Evolutionary conservation across 2,888 invertebrate genomes (phyloP).

Genomic region (Lamellibrachia columna): DNA sequence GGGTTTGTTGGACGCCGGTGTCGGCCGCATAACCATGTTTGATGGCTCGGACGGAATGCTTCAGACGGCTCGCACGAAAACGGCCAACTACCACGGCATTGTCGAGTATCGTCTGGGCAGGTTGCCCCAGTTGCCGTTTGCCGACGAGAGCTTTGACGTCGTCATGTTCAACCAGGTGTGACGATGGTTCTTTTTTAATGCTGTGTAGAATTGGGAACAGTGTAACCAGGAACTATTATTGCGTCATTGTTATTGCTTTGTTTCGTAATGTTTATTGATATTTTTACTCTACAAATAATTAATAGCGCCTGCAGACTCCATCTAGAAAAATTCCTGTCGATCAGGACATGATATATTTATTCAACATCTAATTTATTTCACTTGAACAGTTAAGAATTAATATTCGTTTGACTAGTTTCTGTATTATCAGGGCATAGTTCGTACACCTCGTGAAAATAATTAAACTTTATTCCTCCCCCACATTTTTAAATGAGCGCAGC

Average conservation of each 20-base stretch:
- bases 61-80: neutral
- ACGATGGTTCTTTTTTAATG: too few species aligned
- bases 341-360: neutral
- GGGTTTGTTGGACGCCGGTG: neutral
- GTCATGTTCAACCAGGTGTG: conserved; percentile 5
- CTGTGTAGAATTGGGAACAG: neutral
- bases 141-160: neutral
- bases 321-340: neutral
- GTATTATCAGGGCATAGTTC: neutral
- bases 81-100: neutral
- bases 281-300: neutral
- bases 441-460: too few species aligned
- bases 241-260: neutral
- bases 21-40: neutral
- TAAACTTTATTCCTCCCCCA: too few species aligned
- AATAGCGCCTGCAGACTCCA: neutral
- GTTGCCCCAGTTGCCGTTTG: neutral
- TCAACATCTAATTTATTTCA: too few species aligned
- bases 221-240: neutral
- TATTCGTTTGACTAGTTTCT: neutral
- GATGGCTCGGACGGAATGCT: neutral
- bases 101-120: neutral
- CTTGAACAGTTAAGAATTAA: too few species aligned
- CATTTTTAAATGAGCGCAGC: neutral
- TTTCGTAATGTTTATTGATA: neutral